These are phyloP conservation scores for Drosophila gaucha DNA, from an alignment of 2,888 invertebrate species.

Conservation along the genomic window DNA sequence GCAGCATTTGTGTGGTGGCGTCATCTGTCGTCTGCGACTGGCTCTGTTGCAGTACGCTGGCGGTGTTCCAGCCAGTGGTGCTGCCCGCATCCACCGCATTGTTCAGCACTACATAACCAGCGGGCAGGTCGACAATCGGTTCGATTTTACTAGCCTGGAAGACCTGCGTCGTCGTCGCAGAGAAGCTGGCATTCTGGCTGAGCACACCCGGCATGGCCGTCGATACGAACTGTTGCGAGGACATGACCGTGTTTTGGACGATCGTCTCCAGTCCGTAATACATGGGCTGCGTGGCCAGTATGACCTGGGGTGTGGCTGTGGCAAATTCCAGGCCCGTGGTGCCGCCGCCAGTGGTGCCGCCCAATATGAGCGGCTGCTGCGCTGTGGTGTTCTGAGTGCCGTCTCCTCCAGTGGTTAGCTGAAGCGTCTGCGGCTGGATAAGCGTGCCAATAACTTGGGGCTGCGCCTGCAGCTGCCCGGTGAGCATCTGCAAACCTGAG, in stretches of 20 bases:
- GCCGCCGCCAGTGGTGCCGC: conserved; percentile 45
- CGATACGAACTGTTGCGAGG: conserved; percentile 93
- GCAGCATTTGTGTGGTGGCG: conserved; percentile 66
- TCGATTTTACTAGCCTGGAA: conserved; percentile 93
- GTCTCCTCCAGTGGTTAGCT: conserved; percentile 85
- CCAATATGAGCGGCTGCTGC: conserved; percentile 77
- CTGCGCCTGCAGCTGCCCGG: conserved; percentile 86
- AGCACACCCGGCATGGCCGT: conserved; percentile 92
- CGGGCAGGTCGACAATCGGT: conserved; percentile 91
- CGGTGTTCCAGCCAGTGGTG: conserved; percentile 53
- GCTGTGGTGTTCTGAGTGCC: conserved; percentile 38
- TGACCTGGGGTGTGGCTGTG: conserved; percentile 85
- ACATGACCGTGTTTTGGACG: conserved; percentile 95
- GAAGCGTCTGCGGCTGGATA: conserved; percentile 87
- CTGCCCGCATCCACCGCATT: conserved; percentile 85
- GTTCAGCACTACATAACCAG: conserved; percentile 90
- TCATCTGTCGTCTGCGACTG: conserved; percentile 60
- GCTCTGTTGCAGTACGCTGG: conserved; percentile 61
- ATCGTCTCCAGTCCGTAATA: conserved; percentile 94
- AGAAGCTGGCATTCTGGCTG: conserved; percentile 92
- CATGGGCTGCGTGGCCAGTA: conserved; percentile 89
- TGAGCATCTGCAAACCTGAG: conserved; percentile 86
- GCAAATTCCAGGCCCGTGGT: conserved; percentile 75
- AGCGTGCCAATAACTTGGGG: conserved; percentile 87
- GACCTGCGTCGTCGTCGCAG: conserved; percentile 90